Evolutionary conservation across 2,888 invertebrate species (phyloP).

Genomic region (Anticlea derivata): DNA sequence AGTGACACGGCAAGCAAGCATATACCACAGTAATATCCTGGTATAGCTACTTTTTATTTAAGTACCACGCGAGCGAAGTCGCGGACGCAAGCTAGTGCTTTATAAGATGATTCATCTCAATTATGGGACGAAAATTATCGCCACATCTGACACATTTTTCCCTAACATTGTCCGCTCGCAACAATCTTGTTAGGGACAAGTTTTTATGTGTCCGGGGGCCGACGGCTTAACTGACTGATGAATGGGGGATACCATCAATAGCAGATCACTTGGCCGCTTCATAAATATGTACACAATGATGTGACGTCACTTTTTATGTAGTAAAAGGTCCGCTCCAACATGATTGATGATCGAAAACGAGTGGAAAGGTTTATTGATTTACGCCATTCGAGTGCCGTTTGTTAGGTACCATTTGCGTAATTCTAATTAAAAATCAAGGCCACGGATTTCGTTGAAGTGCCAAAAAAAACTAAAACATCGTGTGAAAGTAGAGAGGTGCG

Average conservation of each 20-base stretch:
- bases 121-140: conserved; percentile 23
- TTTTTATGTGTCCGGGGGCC: conserved; percentile 47
- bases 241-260: conserved; percentile 69
- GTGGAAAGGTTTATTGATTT: conserved; percentile 66
- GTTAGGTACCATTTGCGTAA: conserved; percentile 46
- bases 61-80: too few species aligned
- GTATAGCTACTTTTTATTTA: too few species aligned
- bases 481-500: conserved; percentile 49
- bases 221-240: conserved; percentile 62
- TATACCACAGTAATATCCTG: too few species aligned
- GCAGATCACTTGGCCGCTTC: conserved; percentile 74
- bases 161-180: conserved; percentile 41
- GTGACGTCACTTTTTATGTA: conserved; percentile 73
- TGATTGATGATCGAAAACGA: conserved; percentile 61
- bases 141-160: conserved; percentile 33
- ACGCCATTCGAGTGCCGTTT: conserved; percentile 59
- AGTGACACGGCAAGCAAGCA: too few species aligned
- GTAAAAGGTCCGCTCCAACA: conserved; percentile 50
- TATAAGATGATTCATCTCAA: conserved; percentile 24
- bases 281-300: conserved; percentile 78
- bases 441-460: conserved; percentile 3
- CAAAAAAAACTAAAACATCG: conserved; percentile 34
- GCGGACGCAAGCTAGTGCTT: background rate
- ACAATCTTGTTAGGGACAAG: conserved; percentile 48
- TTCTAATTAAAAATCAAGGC: conserved; percentile 17